Evolutionary conservation across 2,797 vertebrate genomes (phyloP).

Genomic region (Argentina silus): DNA sequence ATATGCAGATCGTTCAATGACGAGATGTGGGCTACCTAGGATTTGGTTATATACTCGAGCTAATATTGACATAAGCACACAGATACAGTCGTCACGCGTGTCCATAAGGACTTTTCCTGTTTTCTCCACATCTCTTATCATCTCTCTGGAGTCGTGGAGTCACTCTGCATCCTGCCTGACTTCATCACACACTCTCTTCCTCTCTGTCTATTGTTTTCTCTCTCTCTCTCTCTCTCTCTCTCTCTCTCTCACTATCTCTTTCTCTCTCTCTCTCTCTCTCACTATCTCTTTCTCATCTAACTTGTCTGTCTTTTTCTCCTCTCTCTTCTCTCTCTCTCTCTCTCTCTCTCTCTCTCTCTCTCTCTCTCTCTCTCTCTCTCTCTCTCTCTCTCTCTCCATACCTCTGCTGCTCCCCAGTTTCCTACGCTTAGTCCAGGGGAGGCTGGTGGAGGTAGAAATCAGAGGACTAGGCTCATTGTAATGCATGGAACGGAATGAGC

Average conservation of each 20-base stretch:
- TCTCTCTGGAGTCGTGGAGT: constrained; percentile 43
- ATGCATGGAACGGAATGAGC: no score
- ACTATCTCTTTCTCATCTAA: no score
- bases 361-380: constrained; percentile 10
- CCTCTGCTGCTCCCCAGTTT: not conserved
- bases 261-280: constrained; percentile 24
- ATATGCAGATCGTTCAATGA: no score
- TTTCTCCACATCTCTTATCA: constrained; percentile 61
- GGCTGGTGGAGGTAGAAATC: no score
- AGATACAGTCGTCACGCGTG: constrained; percentile 56
- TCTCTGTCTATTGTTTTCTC: constrained; percentile 4
- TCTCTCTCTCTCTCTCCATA: constrained; percentile 2
- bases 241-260: not conserved
- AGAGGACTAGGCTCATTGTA: no score
- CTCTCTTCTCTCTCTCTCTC: no score
- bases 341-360: no score
- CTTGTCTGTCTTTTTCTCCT: no score
- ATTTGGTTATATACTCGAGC: no score
- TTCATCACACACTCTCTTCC: constrained; percentile 30
- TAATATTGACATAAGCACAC: constrained; percentile 68
- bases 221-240: not conserved
- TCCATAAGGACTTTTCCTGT: constrained; percentile 57
- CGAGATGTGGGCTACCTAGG: no score
- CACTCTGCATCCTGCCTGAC: constrained; percentile 38
- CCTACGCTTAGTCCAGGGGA: no score